A percentile compares a stretch with the other conserved stretches of the same genome.
Conservation (phyloP, 1,140 invertebrate genomes). For the Sycophaga agraensis region DNA sequence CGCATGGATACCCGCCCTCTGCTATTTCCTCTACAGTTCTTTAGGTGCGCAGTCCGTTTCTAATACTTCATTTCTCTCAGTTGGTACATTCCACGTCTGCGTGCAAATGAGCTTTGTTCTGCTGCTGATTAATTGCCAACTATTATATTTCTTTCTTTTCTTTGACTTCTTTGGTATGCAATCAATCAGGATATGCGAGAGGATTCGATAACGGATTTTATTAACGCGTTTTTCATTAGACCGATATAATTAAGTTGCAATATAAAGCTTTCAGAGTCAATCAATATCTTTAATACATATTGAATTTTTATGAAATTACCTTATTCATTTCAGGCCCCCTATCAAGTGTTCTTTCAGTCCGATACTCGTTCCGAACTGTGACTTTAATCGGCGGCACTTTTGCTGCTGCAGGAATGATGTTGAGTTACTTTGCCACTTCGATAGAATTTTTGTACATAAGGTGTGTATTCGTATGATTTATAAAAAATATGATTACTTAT, state of each 20-base stretch:
- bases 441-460: conserved; percentile 76
- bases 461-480: conserved; percentile 51
- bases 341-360: conserved; percentile 85
- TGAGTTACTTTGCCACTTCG: conserved; percentile 79
- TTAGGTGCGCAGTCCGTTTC: conserved; percentile 73
- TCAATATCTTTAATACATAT: neutral
- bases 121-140: too few species aligned
- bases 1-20: conserved; percentile 81
- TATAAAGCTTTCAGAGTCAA: neutral
- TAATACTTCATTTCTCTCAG: too few species aligned
- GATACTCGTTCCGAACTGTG: conserved; percentile 88
- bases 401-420: conserved; percentile 81
- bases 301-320: neutral
- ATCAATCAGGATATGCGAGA: too few species aligned
- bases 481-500: too few species aligned
- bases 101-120: too few species aligned
- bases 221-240: too few species aligned
- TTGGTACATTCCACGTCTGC: too few species aligned
- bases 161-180: too few species aligned
- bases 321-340: conserved; percentile 72
- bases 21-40: conserved; percentile 84
- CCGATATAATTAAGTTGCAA: too few species aligned
- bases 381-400: conserved; percentile 83
- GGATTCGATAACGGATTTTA: too few species aligned
- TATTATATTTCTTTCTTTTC: too few species aligned